These are phyloP conservation scores for Sorex maritimensis DNA, from an alignment of 2,797 vertebrate species.

Conservation along the genomic window DNA sequence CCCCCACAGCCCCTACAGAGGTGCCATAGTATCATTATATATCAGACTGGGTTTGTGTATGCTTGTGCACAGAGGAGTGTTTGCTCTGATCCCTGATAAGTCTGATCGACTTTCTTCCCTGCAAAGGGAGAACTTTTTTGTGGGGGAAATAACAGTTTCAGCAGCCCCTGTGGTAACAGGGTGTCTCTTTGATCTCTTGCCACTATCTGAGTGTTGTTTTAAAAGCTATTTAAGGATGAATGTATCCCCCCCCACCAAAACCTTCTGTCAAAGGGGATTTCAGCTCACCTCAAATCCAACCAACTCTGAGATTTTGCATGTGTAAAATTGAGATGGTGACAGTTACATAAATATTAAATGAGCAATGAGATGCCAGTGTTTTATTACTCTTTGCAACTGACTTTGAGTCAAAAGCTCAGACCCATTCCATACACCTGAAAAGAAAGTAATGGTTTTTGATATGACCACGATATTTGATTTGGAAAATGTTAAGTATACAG, in stretches of 20 bases:
- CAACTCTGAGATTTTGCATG: constrained; percentile 72
- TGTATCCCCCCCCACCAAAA: constrained; percentile 75
- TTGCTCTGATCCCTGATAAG: constrained; percentile 64
- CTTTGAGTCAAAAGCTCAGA: constrained; percentile 54
- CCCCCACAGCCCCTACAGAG: not conserved
- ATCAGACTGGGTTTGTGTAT: constrained; percentile 55
- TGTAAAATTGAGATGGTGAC: constrained; percentile 73
- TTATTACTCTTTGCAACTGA: constrained; percentile 70
- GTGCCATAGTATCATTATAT: not conserved
- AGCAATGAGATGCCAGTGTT: constrained; percentile 73
- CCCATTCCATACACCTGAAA: constrained; percentile 65
- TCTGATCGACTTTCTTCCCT: constrained; percentile 74
- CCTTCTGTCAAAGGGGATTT: constrained; percentile 81
- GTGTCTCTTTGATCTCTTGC: constrained; percentile 86
- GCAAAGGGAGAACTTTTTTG: constrained; percentile 64
- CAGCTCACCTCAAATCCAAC: constrained; percentile 77
- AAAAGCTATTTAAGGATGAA: constrained; percentile 84
- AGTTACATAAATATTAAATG: constrained; percentile 78
- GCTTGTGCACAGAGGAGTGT: constrained; percentile 14
- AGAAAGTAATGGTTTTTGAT: constrained; percentile 65
- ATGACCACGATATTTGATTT: constrained; percentile 79
- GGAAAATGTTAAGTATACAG: constrained; percentile 74
- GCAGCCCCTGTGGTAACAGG: constrained; percentile 75
- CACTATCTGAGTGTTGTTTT: constrained; percentile 83
- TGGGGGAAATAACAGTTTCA: constrained; percentile 74